Conservation (phyloP, 2,888 invertebrate genomes). For the Prosapia bicincta region DNA sequence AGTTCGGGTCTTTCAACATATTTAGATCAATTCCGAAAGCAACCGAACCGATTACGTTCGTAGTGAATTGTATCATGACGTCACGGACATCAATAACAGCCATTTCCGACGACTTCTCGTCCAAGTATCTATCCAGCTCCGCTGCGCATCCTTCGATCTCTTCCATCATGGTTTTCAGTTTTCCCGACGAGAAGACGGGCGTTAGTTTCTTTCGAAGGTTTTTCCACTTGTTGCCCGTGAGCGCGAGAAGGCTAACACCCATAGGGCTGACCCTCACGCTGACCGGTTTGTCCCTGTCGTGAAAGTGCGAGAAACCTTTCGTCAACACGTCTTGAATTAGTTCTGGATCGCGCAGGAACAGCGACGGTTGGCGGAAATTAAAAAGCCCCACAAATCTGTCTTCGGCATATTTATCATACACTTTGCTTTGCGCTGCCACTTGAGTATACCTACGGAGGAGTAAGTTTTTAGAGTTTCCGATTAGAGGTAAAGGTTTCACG, state of each 20-base stretch:
- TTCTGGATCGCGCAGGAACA: conserved; percentile 50
- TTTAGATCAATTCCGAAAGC: conserved; percentile 51
- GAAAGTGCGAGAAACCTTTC: conserved; percentile 50
- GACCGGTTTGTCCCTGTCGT: conserved; percentile 47
- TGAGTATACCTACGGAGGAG: conserved; percentile 31
- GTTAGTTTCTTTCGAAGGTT: conserved; percentile 51
- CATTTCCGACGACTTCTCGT: background rate
- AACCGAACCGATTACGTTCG: conserved; percentile 52
- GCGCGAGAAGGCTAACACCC: conserved; percentile 46
- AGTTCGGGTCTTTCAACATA: conserved; percentile 45
- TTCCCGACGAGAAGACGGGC: conserved; percentile 55
- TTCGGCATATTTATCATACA: conserved; percentile 17
- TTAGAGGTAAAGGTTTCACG: conserved; percentile 45
- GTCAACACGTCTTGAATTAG: conserved; percentile 50
- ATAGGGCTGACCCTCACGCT: conserved; percentile 45
- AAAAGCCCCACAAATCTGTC: conserved; percentile 50
- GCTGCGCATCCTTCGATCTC: conserved; percentile 48
- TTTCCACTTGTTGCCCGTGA: conserved; percentile 54
- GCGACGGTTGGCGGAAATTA: conserved; percentile 49
- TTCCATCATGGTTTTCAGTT: conserved; percentile 53
- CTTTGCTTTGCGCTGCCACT: background rate
- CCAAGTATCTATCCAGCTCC: conserved; percentile 5
- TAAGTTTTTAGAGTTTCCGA: conserved; percentile 47
- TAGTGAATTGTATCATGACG: conserved; percentile 47
- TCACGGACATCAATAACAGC: conserved; percentile 26